phyloP scores from a whole-genome alignment of 2,888 invertebrate genomes.

The Hemistola chrysoprasaria region DNA sequence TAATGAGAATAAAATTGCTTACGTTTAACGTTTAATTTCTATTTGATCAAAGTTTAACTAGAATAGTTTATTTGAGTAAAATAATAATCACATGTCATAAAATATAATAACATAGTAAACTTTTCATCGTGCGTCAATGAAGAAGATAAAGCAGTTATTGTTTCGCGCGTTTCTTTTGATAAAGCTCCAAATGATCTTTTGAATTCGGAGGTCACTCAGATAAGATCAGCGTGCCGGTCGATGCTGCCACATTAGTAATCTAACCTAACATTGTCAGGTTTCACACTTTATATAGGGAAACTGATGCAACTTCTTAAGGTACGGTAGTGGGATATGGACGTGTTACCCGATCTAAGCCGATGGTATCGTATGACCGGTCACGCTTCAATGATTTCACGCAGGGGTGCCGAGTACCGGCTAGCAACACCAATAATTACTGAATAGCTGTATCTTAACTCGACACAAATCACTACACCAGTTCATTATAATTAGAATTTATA shows the following conservation, averaged over 20 bases:
- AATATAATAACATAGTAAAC: constrained; percentile 42
- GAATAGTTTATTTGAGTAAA: background rate
- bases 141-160: constrained; percentile 37
- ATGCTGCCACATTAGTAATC: no score
- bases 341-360: constrained; percentile 46
- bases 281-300: constrained; percentile 33
- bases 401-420: constrained; percentile 46
- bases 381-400: constrained; percentile 41
- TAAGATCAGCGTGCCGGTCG: constrained; percentile 1
- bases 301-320: constrained; percentile 33
- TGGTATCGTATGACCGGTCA: constrained; percentile 51
- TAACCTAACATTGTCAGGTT: background rate
- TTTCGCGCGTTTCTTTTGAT: constrained; percentile 37
- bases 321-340: constrained; percentile 30
- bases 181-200: constrained; percentile 34
- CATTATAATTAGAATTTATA: no score
- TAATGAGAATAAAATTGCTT: background rate
- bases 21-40: no score
- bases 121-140: constrained; percentile 51
- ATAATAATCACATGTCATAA: constrained; percentile 28
- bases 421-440: constrained; percentile 8
- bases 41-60: no score
- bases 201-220: constrained; percentile 34
- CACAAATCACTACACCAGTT: background rate
- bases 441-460: background rate